Base-by-base conservation (phyloP, 2,888 invertebrate genomes). In the Holacanthella duospinosa region DNA sequence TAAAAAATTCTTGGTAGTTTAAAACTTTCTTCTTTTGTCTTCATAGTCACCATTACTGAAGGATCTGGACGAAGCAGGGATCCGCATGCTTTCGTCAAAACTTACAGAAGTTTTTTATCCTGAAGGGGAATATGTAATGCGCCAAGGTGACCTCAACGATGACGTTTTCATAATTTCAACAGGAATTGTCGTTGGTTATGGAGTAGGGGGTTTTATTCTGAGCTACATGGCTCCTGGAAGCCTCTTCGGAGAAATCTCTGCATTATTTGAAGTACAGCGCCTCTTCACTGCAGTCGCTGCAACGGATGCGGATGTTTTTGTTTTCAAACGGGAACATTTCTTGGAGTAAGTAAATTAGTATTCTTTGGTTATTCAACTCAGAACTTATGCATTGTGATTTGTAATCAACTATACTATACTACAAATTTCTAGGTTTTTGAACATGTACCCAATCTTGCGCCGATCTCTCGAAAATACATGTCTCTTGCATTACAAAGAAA, bases 91-190 rank as follows among this genome's bases (percentile, higher is more conserved):
- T 19, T 36, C 59, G 1, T 65, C 61, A 27, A 63, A 60, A 19
- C 59, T 72, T 0, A 43, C 43, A 28, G 72, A 72, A 65, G 61
- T 61, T 16, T 69, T 64, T 65, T 67, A 66, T 43, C 65, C 68
- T 1, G 72, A 72, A 65, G 72, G 72, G 3, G 72, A 72, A 61
- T 71, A 66, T 44, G 58, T 72, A 2, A 63, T 69, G 58, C 65
- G 67, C 36, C 68, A 66, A 57, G 72, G 72, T 1, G 71, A 72
- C 55, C 58, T 71, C 16, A 66, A 62, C 55, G 68, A 66, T 54
- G 71, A 72, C 60, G 56, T 72, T 4, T 69, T 65, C 48, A 59
- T 71, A 9, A 67, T 72, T 29, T 64, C 68, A n/a, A 64, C 64
- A 25, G 72, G 72, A n/a, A 64, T 67, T 25, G 68, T 72, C 0